Evolutionary conservation across 2,797 vertebrate genomes (phyloP).

Genomic region (Champsocephalus esox): DNA sequence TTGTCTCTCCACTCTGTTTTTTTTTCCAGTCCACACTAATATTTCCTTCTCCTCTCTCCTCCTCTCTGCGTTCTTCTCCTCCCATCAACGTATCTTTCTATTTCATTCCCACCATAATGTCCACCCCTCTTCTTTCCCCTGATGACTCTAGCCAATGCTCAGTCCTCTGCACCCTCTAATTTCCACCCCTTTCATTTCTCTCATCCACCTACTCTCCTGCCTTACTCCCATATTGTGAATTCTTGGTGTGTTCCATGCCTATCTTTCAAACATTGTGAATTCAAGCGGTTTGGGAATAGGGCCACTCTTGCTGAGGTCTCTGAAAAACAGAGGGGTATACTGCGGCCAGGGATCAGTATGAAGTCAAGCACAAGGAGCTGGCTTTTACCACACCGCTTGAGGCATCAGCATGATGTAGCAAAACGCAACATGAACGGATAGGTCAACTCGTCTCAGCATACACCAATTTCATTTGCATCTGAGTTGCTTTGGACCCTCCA

Average conservation of each 20-base stretch:
- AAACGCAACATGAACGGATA: conserved; percentile 17
- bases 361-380: conserved; percentile 16
- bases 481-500: conserved; percentile 20
- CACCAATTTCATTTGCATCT: neutral
- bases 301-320: conserved; percentile 11
- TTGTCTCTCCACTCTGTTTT: conserved; percentile 34
- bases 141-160: conserved; percentile 18
- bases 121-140: conserved; percentile 18
- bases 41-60: conserved; percentile 36
- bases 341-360: conserved; percentile 24
- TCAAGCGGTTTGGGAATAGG: conserved; percentile 24
- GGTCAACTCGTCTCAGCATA: neutral
- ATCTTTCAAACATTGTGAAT: conserved; percentile 22
- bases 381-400: conserved; percentile 18
- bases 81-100: conserved; percentile 23
- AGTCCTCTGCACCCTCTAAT: conserved; percentile 52
- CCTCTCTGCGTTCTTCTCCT: conserved; percentile 14
- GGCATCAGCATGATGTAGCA: conserved; percentile 42
- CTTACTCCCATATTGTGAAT: conserved; percentile 29
- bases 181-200: conserved; percentile 49
- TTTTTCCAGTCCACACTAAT: conserved; percentile 16
- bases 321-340: neutral
- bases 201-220: conserved; percentile 38
- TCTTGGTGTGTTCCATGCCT: conserved; percentile 33
- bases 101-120: conserved; percentile 48